Evolutionary conservation across 2,797 vertebrate species (phyloP).

Genomic region (Spizella passerina): DNA sequence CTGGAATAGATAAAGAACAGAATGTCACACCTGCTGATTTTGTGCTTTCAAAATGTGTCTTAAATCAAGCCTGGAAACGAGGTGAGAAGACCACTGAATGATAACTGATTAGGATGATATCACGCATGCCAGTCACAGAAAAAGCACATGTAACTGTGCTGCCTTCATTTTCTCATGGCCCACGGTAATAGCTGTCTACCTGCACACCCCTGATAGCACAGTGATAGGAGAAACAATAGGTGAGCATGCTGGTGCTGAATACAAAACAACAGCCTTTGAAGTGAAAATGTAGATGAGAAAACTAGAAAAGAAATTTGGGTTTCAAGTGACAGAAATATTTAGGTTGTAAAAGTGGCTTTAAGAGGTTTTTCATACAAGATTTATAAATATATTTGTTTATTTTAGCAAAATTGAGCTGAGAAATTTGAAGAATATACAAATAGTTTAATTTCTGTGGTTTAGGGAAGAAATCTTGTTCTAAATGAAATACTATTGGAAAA

Average conservation of each 20-base stretch:
- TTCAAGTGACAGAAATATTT: neutral
- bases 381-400: neutral
- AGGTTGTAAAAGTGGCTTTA: neutral
- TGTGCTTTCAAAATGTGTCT: constrained; percentile 17
- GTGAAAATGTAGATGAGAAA: neutral
- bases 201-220: constrained; percentile 22
- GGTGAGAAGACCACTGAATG: neutral
- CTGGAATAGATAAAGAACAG: constrained; percentile 9
- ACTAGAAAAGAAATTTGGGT: neutral
- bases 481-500: neutral
- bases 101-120: constrained; percentile 29
- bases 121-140: neutral
- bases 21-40: neutral
- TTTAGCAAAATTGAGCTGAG: neutral
- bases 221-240: neutral
- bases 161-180: constrained; percentile 47
- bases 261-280: neutral
- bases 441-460: neutral
- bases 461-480: neutral
- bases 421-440: neutral
- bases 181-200: neutral
- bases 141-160: constrained; percentile 11
- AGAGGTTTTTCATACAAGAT: neutral
- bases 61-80: constrained; percentile 16
- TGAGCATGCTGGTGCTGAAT: neutral